Evolutionary conservation across 2,888 invertebrate species (phyloP), one percentile per base, ranked within the genome.

Genomic region (Oligia latruncula): DNA sequence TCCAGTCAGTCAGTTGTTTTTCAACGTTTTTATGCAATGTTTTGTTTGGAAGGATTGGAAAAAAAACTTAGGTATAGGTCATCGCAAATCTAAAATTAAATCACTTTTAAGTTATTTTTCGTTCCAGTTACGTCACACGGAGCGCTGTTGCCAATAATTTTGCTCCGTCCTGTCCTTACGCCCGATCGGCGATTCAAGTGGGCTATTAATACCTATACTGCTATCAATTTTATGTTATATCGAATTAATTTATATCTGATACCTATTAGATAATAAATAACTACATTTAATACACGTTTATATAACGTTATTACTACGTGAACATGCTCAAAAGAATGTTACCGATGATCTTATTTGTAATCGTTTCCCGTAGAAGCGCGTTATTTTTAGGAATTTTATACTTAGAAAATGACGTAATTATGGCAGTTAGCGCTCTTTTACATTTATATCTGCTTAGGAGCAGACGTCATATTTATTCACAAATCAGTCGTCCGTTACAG

Each of bases 401-500:
- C 52, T 9, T 43, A 43, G 8, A 83, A 82, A 78, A 65, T 85
- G 74, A 83, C 85, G 86, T 86, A 80, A 84, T 78, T 75, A 82
- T 77, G 11, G n/a, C 73, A 84, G 81, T 88, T 79, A 73, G 77
- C 82, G 77, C 84, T 80, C 78, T 85, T 77, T 71, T 71, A 78
- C 65, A 74, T 89, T 88, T 52, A 81, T 70, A 83, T 83, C 77
- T 88, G 85, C 86, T 89, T 87, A 74, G 77, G 65, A 78, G 76
- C 74, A 89, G 86, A 86, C 89, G 89, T 89, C 88, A 85, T 85
- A 74, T 87, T 83, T 80, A 80, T 83, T 84, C 83, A 89, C 89
- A 90, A 92, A 92, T 91, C 90, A 92, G 72, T 91, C 90, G 87
- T 89, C 89, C 83, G 77, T 87, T 83, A 86, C 87, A 75, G 78